phyloP scores from a whole-genome alignment of 2,797 vertebrate species.

The Thalassophryne amazonica region DNA sequence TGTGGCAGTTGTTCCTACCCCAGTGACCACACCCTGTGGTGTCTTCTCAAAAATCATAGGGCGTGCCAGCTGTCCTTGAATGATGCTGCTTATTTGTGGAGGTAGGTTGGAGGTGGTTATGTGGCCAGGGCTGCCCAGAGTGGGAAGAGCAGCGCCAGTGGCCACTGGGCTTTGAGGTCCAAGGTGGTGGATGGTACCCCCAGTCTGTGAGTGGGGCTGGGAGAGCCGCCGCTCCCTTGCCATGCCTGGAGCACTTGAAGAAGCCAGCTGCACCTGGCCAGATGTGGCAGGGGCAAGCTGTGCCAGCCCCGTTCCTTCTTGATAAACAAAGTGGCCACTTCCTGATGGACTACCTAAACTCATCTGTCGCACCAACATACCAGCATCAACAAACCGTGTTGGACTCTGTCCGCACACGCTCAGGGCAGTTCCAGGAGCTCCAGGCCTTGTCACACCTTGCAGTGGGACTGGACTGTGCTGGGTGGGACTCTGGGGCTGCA shows the following conservation, averaged over 20 bases:
- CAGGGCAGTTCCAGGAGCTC: conserved; percentile 80
- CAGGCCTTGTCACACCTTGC: conserved; percentile 81
- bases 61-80: conserved; percentile 91
- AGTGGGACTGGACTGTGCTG: conserved; percentile 89
- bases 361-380: conserved; percentile 91
- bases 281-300: conserved; percentile 85
- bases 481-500: conserved; percentile 94
- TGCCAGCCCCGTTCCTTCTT: conserved; percentile 86
- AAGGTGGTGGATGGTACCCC: conserved; percentile 94
- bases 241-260: conserved; percentile 77
- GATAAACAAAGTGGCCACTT: conserved; percentile 90
- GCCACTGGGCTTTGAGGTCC: conserved; percentile 93
- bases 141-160: conserved; percentile 79
- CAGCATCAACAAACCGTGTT: conserved; percentile 88
- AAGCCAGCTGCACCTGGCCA: conserved; percentile 85
- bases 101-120: conserved; percentile 94
- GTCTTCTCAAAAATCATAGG: conserved; percentile 89
- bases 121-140: conserved; percentile 87
- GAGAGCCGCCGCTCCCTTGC: conserved; percentile 90
- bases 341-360: conserved; percentile 85
- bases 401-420: conserved; percentile 92
- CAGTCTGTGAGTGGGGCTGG: conserved; percentile 92
- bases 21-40: conserved; percentile 79
- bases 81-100: conserved; percentile 97
- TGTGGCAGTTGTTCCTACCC: conserved; percentile 76